Evolutionary conservation across 2,797 vertebrate species (phyloP).

Genomic region (Coccyzus lansbergi): DNA sequence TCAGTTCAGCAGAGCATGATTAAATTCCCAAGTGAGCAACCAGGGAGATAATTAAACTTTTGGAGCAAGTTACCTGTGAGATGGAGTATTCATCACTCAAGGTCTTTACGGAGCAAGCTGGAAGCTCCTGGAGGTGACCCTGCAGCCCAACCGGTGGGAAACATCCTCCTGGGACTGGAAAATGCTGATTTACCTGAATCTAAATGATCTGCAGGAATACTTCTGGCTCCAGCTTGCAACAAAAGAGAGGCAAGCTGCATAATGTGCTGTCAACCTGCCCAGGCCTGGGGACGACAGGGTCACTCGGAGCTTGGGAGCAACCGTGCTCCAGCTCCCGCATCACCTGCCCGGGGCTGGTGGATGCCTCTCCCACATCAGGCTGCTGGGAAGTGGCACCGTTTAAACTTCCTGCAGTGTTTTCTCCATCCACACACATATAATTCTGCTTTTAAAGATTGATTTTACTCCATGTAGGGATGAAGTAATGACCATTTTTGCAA

Average conservation of each 20-base stretch:
- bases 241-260: not conserved
- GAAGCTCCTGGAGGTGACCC: conserved; percentile 53
- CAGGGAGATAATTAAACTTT: conserved; percentile 59
- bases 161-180: not conserved
- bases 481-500: not conserved
- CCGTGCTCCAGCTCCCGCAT: accelerated
- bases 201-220: not conserved
- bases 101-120: not conserved
- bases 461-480: not conserved
- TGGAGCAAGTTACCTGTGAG: conserved; percentile 44
- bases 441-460: not conserved
- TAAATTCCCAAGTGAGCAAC: conserved; percentile 36
- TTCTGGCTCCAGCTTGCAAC: not conserved
- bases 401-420: not conserved
- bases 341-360: accelerated
- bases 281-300: not conserved
- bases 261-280: not conserved
- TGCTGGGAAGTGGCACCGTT: accelerated
- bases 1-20: conserved; percentile 39
- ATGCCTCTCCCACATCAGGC: accelerated
- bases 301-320: accelerated
- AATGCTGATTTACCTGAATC: conserved; percentile 39
- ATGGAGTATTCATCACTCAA: conserved; percentile 9
- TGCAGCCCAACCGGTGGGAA: not conserved
- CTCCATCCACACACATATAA: not conserved